Conservation (phyloP, 1,140 invertebrate genomes). For the Apis florea region DNA sequence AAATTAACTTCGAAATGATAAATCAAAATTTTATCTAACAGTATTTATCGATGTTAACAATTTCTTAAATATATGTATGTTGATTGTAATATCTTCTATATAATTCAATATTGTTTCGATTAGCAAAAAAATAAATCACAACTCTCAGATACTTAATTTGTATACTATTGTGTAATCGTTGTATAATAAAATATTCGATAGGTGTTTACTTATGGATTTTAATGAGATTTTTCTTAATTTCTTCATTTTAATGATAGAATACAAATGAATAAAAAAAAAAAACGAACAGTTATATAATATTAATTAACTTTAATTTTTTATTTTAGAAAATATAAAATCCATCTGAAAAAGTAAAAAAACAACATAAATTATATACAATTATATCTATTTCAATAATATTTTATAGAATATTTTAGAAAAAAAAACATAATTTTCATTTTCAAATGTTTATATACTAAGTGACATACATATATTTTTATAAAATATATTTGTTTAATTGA, state of each 20-base stretch:
- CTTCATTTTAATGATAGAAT: no score
- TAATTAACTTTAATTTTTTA: no score
- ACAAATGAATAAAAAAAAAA: no score
- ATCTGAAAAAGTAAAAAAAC: no score
- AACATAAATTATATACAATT: no score
- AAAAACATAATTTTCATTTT: neutral
- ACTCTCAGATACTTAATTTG: neutral
- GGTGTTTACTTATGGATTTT: no score
- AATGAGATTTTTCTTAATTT: no score
- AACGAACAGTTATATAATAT: no score
- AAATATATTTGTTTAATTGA: neutral
- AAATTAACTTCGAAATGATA: neutral
- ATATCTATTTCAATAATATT: neutral
- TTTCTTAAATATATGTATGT: neutral
- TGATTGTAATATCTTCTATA: neutral
- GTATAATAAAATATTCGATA: neutral
- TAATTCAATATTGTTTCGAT: neutral
- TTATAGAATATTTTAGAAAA: neutral
- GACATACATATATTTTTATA: no score
- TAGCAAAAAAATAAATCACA: neutral
- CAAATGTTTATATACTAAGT: neutral
- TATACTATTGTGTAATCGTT: neutral
- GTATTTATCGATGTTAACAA: neutral
- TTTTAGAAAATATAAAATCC: no score
- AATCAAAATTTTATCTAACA: neutral